Evolutionary conservation across 2,888 invertebrate species (phyloP).

Genomic region (Galerucella calmariensis): DNA sequence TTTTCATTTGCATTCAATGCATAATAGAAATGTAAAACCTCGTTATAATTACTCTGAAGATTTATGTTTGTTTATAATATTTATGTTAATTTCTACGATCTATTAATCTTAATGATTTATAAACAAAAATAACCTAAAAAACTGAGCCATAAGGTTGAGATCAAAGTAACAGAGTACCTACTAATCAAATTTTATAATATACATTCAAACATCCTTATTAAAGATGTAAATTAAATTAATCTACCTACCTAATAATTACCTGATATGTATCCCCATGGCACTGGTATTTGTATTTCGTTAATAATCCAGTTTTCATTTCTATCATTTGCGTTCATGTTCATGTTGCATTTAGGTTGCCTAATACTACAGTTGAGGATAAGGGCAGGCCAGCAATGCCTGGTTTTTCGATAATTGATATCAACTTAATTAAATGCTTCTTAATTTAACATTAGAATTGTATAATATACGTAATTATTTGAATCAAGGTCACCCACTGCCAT

Average conservation of each 20-base stretch:
- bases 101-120: not conserved
- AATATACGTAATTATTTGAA: not conserved
- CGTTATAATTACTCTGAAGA: not conserved
- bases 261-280: conserved; percentile 43
- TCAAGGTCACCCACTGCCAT: not conserved
- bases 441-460: no score
- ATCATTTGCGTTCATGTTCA: not conserved
- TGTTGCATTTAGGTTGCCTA: not conserved
- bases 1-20: not conserved
- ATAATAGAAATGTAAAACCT: not conserved
- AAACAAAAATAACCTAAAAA: no score
- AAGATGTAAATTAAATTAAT: not conserved
- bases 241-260: conserved; percentile 21
- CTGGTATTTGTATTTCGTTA: conserved; percentile 40
- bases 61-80: not conserved
- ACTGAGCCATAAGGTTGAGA: no score
- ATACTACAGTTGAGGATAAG: no score
- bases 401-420: no score
- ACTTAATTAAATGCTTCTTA: not conserved
- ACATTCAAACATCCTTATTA: no score
- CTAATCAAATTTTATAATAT: no score
- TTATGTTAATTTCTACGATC: not conserved
- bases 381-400: no score
- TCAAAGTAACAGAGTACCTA: no score
- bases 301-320: conserved; percentile 6